Conservation (phyloP, 2,888 invertebrate species). For the Himalopsyche kuldschensis region DNA sequence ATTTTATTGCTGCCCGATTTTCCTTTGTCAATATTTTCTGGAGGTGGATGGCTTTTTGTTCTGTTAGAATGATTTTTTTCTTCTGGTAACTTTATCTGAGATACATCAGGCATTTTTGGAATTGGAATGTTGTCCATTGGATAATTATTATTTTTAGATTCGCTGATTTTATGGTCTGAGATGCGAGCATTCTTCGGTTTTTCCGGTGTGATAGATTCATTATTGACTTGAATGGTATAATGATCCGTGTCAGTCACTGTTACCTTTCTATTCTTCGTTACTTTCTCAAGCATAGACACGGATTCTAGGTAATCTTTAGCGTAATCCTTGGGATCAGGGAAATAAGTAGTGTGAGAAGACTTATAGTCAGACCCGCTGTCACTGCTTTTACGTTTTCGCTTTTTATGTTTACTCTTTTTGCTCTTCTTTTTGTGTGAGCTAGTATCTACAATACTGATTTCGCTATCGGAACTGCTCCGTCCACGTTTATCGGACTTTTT, state of each 20-base stretch:
- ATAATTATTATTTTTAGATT: conserved; percentile 21
- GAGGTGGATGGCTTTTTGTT: conserved; percentile 11
- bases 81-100: conserved; percentile 43
- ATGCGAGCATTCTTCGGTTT: conserved; percentile 1
- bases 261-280: conserved; percentile 32
- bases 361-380: conserved; percentile 17
- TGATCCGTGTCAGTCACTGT: conserved; percentile 25
- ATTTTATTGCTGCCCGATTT: conserved; percentile 60
- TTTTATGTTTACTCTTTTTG: conserved; percentile 40
- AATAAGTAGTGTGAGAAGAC: conserved; percentile 6
- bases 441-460: conserved; percentile 26
- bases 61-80: conserved; percentile 44
- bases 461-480: conserved; percentile 42
- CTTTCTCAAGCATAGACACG: conserved; percentile 8
- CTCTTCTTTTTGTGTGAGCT: conserved; percentile 24
- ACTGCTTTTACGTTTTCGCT: conserved; percentile 19
- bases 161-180: conserved; percentile 31
- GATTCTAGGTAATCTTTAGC: conserved; percentile 42
- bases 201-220: conserved; percentile 4
- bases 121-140: conserved; percentile 45
- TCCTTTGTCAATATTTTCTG: conserved; percentile 48
- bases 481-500: conserved; percentile 50
- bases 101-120: conserved; percentile 34
- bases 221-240: conserved; percentile 32
- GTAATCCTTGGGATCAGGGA: conserved; percentile 33